Evolutionary conservation across 1,140 invertebrate species (phyloP), one percentile per base, ranked within the genome.

Genomic region (Leptinotarsa defecta): DNA sequence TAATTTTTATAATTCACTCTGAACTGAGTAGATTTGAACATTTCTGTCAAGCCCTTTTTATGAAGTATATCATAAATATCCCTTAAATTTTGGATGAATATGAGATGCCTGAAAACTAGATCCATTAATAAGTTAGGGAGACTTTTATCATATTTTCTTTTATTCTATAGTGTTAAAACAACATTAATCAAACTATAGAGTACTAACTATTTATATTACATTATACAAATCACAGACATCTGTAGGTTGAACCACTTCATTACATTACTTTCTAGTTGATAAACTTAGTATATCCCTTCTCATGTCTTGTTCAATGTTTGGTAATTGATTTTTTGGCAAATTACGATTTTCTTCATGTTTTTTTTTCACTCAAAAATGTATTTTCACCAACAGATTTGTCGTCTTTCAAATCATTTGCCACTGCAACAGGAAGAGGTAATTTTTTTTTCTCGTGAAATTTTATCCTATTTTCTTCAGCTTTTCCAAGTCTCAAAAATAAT

Each of bases 261-360:
- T 65, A 24, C 2, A 19, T 65, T 22, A 65, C 20, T 24, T 65
- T 65, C 4, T 68, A 1, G 67, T n/a, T 43, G 67, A 68, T 27
- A 70, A 70, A 62, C 81, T 43, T 15, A 79, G 62, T 48, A 79
- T 79, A 62, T 79, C 78, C 48, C 76, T 71, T 74, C 78, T 74
- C 64, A 79, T 74, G 24, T 68, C 65, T 71, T 76, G 77, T 22
- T 62, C 57, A 43, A 77, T 63, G 15, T 68, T 52, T 62, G 71
- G 49, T 20, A n/a, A 5, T 3, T 62, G 15, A 52, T 72, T 62
- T 8, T 61, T 22, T 15, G 61, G 34, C 13, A 63, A 71, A 20
- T 34, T 74, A 24, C 74, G 22, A 48, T 22, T 65, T 62, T 71
- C 13, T 8, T 71, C 34, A 64, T 74, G 5, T 65, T 77, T 71